Evolutionary conservation across 2,888 invertebrate species (phyloP).

Genomic region (Hipparchia sbordonii): DNA sequence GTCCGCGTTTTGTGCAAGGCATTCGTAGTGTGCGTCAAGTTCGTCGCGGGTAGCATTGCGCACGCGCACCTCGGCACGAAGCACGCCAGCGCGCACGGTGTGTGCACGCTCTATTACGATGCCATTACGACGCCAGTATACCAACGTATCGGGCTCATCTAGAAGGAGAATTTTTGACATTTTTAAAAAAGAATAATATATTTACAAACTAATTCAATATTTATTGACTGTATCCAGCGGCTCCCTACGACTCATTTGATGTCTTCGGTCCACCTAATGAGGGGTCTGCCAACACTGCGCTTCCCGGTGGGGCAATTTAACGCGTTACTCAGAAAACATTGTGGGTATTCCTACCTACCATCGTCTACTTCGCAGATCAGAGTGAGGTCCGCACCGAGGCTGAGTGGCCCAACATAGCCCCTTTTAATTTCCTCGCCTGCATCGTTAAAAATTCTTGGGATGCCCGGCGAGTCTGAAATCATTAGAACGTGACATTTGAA

Average conservation of each 20-base stretch:
- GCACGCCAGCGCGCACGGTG: constrained; percentile 45
- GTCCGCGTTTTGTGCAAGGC: constrained; percentile 65
- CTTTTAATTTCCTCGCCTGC: constrained; percentile 50
- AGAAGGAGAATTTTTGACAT: neutral
- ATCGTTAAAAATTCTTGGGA: constrained; percentile 55
- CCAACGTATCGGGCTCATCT: constrained; percentile 57
- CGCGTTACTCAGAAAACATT: too few relatives aligned
- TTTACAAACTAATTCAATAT: neutral
- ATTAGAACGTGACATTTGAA: neutral
- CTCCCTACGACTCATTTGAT: too few relatives aligned
- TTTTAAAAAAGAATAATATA: neutral
- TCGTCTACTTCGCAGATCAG: constrained; percentile 61
- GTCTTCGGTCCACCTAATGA: too few relatives aligned
- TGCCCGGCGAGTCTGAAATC: constrained; percentile 57
- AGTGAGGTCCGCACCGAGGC: constrained; percentile 55
- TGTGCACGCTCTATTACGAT: constrained; percentile 50
- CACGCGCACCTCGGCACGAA: constrained; percentile 53
- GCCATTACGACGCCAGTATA: constrained; percentile 68
- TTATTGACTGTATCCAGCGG: neutral
- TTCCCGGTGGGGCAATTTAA: too few relatives aligned
- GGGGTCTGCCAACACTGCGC: too few relatives aligned
- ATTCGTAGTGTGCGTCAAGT: constrained; percentile 64
- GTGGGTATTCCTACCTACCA: constrained; percentile 46
- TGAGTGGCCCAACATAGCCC: constrained; percentile 58
- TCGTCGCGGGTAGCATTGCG: constrained; percentile 57